These are phyloP conservation scores for Ceuthmochares aereus DNA, from an alignment of 2,113 vertebrate species.

Conservation along the genomic window DNA sequence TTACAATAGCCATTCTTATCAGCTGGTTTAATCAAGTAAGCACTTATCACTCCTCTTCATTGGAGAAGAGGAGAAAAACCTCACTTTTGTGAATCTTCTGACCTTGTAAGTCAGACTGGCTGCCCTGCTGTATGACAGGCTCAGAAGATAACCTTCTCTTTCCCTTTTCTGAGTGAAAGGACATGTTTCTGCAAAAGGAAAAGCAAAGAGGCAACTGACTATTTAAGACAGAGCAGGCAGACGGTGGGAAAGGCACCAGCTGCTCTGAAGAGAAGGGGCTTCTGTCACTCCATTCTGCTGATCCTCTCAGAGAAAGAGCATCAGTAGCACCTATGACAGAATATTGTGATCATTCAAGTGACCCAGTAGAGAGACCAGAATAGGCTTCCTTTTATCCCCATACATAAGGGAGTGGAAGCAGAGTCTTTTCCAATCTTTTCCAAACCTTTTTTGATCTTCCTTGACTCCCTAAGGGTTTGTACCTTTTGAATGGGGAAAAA, in stretches of 20 bases:
- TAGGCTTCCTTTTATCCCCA: background rate
- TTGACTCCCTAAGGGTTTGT: accelerated
- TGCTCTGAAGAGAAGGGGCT: background rate
- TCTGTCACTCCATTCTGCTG: background rate
- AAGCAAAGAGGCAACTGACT: background rate
- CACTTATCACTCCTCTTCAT: background rate
- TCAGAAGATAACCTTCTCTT: background rate
- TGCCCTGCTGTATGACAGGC: background rate
- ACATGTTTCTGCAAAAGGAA: background rate
- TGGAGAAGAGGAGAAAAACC: background rate
- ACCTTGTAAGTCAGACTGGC: background rate
- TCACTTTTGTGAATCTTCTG: background rate
- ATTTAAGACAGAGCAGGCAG: background rate
- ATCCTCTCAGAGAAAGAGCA: background rate
- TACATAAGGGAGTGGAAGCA: background rate
- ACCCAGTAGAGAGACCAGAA: background rate
- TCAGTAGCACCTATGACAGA: accelerated
- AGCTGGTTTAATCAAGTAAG: constrained; percentile 9
- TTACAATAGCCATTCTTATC: constrained; percentile 7
- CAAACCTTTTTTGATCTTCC: background rate
- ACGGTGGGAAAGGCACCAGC: background rate
- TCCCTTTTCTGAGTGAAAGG: background rate
- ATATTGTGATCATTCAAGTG: background rate
- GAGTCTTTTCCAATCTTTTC: background rate
- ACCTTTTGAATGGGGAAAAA: background rate